phyloP scores from a whole-genome alignment of 2,888 invertebrate genomes.

The Mythimna lalbum region DNA sequence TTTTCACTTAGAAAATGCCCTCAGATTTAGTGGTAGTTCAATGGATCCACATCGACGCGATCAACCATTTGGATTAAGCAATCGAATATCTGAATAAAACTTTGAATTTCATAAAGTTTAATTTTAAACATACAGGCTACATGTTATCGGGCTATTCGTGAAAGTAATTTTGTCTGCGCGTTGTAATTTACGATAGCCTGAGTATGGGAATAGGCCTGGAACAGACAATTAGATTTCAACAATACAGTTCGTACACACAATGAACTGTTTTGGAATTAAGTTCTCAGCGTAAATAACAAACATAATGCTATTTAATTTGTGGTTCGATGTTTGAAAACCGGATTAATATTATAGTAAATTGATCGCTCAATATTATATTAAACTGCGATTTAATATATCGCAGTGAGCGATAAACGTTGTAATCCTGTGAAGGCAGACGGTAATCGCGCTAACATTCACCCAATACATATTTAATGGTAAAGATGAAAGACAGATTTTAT shows the following conservation, averaged over 20 bases:
- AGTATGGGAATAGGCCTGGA: slow-evolving; percentile 46
- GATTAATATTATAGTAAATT: slow-evolving; percentile 27
- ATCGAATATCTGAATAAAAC: slow-evolving; percentile 36
- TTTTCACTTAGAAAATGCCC: slow-evolving; percentile 85
- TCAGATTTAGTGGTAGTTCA: slow-evolving; percentile 79
- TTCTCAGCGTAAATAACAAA: slow-evolving; percentile 46
- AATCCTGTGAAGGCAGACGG: slow-evolving; percentile 31
- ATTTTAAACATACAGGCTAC: slow-evolving; percentile 40
- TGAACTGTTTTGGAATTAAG: slow-evolving; percentile 48
- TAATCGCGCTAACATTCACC: slow-evolving; percentile 52
- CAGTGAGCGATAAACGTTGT: slow-evolving; percentile 18
- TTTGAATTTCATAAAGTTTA: slow-evolving; percentile 39
- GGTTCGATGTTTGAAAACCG: slow-evolving; percentile 31
- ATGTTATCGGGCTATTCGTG: slow-evolving; percentile 37
- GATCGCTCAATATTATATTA: slow-evolving; percentile 28
- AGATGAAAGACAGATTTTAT: slow-evolving; percentile 71
- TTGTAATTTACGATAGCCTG: slow-evolving; percentile 51
- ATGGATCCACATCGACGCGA: slow-evolving; percentile 70
- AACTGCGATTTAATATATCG: slow-evolving; percentile 19
- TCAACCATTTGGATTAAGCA: slow-evolving; percentile 67
- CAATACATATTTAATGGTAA: slow-evolving; percentile 70
- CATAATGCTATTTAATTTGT: slow-evolving; percentile 47
- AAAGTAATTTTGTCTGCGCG: slow-evolving; percentile 53
- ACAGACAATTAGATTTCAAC: slow-evolving; percentile 51
- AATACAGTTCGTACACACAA: slow-evolving; percentile 47